Base-by-base conservation (phyloP, 2,113 vertebrate species). In the Xerus inauris region DNA sequence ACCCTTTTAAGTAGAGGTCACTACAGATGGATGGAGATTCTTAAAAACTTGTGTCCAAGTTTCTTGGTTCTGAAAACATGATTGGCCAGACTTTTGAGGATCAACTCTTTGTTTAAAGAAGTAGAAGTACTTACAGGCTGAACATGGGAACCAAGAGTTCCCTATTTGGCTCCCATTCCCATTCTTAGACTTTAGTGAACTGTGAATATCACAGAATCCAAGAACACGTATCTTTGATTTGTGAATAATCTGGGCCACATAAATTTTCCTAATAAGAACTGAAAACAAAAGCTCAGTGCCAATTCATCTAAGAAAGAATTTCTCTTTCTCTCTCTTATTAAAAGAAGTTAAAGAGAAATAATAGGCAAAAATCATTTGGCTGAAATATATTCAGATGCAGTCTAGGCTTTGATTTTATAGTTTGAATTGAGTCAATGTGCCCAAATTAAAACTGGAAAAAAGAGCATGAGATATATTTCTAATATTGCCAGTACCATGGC, bases 381-480 rank as follows among this genome's bases (percentile, higher is more conserved):
- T 87, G 4, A 57, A 86, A 65, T 62, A 1, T 80, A 67, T 73
- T 51, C 84, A 85, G 51, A 94, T 92, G 13, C 40, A 91, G 62
- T 89, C 42, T 94, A 49, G 51, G 14, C 32, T 92, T 84, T 85
- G 51, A 17, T 79, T 83, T 72, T 64, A 45, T 88, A 17, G 71
- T 42, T 72, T n/a, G 67, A 42, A 85, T 40, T 85, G 86, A 51
- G 54, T 81, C 38, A 92, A 87, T 26, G 42, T 45, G 88, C 2
- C n/a, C 32, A 90, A 90, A 92, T 45, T 47, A 82, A 59, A 87
- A 90, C 92, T 91, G 12, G 83, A 35, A 97, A 95, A 65, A 42
- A 69, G 2, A 89, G 22, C 62, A 75, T 76, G 30, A 94, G 87
- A 75, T 77, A 24, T 83, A 65, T 87, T 84, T 71, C 6, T 93